Conservation (phyloP, 2,113 vertebrate species). For the Silurus asotus region DNA sequence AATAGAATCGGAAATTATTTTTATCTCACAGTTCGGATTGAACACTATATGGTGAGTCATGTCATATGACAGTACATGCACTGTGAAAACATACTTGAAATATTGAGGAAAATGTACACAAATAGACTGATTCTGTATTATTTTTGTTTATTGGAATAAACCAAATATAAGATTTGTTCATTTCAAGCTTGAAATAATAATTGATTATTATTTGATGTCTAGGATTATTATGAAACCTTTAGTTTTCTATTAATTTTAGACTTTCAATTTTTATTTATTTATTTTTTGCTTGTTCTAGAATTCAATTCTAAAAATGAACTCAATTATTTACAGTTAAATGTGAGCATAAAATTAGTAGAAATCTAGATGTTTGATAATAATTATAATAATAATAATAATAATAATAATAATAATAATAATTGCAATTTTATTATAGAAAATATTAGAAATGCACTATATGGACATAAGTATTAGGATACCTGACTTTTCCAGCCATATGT, state of each 20-base stretch:
- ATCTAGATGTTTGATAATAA: not conserved
- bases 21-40: not conserved
- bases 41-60: not conserved
- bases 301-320: not conserved
- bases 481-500: too few species aligned
- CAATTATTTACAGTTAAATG: not conserved
- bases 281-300: not conserved
- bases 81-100: not conserved
- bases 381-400: too few species aligned
- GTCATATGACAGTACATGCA: not conserved
- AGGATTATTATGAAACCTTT: too few species aligned
- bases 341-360: not conserved
- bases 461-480: too few species aligned
- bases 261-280: too few species aligned
- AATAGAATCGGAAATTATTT: not conserved
- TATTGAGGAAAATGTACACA: not conserved
- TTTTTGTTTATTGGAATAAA: not conserved
- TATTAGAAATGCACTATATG: not conserved
- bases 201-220: too few species aligned
- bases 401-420: not conserved
- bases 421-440: not conserved
- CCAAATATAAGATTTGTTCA: not conserved
- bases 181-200: not conserved
- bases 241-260: too few species aligned
- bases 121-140: not conserved